Evolutionary conservation across 2,888 invertebrate species (phyloP), one percentile per base, ranked within the genome.

Genomic region (Acholoe squamosa): DNA sequence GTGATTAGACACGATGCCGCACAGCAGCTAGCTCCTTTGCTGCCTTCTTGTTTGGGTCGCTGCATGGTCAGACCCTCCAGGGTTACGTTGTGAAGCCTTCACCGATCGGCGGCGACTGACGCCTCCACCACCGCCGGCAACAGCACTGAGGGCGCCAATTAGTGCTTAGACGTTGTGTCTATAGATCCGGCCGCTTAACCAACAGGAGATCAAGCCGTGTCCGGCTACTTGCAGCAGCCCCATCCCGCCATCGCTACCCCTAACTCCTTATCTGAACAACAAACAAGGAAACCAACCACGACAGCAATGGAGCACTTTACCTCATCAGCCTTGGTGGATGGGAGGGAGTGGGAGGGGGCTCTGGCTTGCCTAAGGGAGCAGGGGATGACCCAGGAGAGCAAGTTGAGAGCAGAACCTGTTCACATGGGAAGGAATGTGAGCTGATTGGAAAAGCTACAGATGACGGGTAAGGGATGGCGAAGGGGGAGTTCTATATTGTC

Each of bases 261-360:
- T 28, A 16, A 1, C 28, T 71, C 28, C 25, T 71, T 71, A 71
- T 71, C 71, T 71, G 71, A 71, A 71, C 71, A 71, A 71, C 71
- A 71, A 71, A 71, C 71, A 71, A 25, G 28, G 71, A 61, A 25
- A 61, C 28, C 71, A 71, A 28, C 28, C 71, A 28, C 25, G 71
- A 25, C 25, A 28, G 28, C 14, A 71, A 71, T 71, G 25, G 71
- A 71, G n/a, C 71, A 71, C 71, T 71, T 71, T 25, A 28, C 28
- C 31, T 71, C 71, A 71, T 71, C 71, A 71, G 71, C 3, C 71
- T 25, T 3, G 28, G 28, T 14, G 61, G n/a, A 61, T 7, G 61
- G 19, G 43, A 43, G 43, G 43, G 61, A 22, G 22, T n/a, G 61
- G 19, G 61, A 22, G n/a, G 3, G 61, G 61, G 61, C 61, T n/a